phyloP scores from a whole-genome alignment of 2,888 invertebrate species.

The Hanleya hanleyi region DNA sequence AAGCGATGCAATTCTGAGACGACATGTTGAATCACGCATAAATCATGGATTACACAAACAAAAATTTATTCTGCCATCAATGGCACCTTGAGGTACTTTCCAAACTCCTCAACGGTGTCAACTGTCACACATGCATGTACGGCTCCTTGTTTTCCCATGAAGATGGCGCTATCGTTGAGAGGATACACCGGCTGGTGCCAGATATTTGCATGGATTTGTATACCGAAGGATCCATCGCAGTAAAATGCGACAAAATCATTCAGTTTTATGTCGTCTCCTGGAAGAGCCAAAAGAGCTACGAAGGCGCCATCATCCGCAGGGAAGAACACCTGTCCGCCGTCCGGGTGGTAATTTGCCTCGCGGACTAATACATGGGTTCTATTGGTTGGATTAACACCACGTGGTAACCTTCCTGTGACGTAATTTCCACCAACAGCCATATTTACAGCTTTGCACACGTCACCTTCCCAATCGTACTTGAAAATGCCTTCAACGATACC shows the following conservation, averaged over 20 bases:
- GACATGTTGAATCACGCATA: no score
- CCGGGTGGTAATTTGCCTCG: conserved; percentile 49
- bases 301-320: conserved; percentile 38
- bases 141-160: no score
- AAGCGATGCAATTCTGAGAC: no score
- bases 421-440: conserved; percentile 42
- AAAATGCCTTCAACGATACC: conserved; percentile 43
- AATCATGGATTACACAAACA: no score
- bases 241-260: conserved; percentile 38
- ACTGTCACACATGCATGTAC: no score
- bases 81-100: no score
- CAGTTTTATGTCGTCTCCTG: conserved; percentile 43
- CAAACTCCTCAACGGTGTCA: no score
- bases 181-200: no score
- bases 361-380: conserved; percentile 44
- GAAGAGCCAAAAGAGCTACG: conserved; percentile 40
- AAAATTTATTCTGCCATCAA: no score
- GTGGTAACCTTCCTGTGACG: conserved; percentile 40
- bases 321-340: conserved; percentile 52
- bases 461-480: conserved; percentile 42
- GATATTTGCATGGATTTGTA: conserved; percentile 14
- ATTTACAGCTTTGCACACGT: conserved; percentile 39
- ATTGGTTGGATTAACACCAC: conserved; percentile 31
- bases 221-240: conserved; percentile 18
- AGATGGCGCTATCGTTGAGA: no score